Evolutionary conservation across 2,888 invertebrate species (phyloP), one percentile per base, ranked within the genome.

Genomic region (Selenia dentaria): DNA sequence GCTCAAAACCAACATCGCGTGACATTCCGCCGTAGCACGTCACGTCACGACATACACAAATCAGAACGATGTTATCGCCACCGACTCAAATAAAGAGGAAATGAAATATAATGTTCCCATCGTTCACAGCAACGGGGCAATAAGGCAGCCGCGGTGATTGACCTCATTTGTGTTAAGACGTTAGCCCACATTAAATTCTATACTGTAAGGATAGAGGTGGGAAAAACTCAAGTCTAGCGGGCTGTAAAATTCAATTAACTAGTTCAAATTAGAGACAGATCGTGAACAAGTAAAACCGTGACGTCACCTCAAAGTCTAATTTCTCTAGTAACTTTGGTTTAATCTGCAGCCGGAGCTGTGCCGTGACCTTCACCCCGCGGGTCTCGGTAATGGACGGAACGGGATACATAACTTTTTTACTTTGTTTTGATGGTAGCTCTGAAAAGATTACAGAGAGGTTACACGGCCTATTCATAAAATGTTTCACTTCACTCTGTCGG

Each of bases 231-330:
- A 14, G 14, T 6, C 13, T 9, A 22, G 25, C 41, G 40, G 35
- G 45, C 37, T 26, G 43, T 13, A 32, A 45, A 48, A 46, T 58
- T 51, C n/a, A n/a, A n/a, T n/a, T n/a, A 51, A 49, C 41, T 42
- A 45, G 45, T 54, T 54, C 53, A 51, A 68, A 58, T 57, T 48
- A 59, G 56, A 54, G 61, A 51, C 45, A 42, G 35, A 40, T 59
- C 60, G 57, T 57, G 55, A 58, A 62, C 57, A 53, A 50, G 42
- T 25, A 41, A 47, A 58, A 52, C 2, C 6, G 6, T 22, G 6
- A 8, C 8, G 22, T 8, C 2, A 4, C 25, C 9, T 2, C 25
- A 3, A 43, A 10, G 24, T n/a, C n/a, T n/a, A n/a, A n/a, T n/a
- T n/a, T n/a, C n/a, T n/a, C n/a, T n/a, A n/a, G n/a, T n/a, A n/a